Evolutionary conservation across 2,113 vertebrate genomes (phyloP), one percentile per base, ranked within the genome.

Genomic region (Lamprologus ornatipinnis): DNA sequence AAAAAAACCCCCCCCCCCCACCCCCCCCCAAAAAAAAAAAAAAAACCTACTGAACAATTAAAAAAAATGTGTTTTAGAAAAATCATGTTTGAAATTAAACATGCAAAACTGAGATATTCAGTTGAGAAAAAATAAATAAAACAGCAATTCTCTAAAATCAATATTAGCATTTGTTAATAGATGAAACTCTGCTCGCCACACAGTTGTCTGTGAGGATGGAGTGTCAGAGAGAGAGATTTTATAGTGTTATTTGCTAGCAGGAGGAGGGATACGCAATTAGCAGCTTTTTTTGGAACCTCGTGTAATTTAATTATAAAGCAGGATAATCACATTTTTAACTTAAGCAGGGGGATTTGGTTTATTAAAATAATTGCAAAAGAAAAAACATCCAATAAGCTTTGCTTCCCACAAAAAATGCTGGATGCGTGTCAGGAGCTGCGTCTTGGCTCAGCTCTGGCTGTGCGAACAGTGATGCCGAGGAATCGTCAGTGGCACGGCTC

Each of bases 21-120:
- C 31, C 28, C 28, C 11, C 3, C 5, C 5, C 5, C 4, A 1
- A 3, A 1, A 0, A 3, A n/a, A 10, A 9, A 4, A 2, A 6
- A 14, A 7, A 4, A 1, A 3, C 6, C 31, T 63, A 35, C 31
- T 35, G 17, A 35, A n/a, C 6, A 65, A 65, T n/a, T 10, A 5
- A 26, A n/a, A 51, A 31, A 58, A 33, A 19, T 0, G 9, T 3
- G 58, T 35, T 19, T 63, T 4, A 63, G 4, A 68, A 65, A 37
- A 12, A 13, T 40, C 33, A 2, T 1, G 79, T 21, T 80, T 37
- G 28, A 80, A 13, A 80, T 54, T 28, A 3, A 45, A 45, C n/a
- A 37, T 4, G 14, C 12, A 54, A 23, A 6, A 9, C 19, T 14
- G 12, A 51, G 1, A 42, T 35, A 47, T 63, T 60, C 40, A 23